Evolutionary conservation across 2,797 vertebrate species (phyloP).

Genomic region (Chlorospingus semifuscus): DNA sequence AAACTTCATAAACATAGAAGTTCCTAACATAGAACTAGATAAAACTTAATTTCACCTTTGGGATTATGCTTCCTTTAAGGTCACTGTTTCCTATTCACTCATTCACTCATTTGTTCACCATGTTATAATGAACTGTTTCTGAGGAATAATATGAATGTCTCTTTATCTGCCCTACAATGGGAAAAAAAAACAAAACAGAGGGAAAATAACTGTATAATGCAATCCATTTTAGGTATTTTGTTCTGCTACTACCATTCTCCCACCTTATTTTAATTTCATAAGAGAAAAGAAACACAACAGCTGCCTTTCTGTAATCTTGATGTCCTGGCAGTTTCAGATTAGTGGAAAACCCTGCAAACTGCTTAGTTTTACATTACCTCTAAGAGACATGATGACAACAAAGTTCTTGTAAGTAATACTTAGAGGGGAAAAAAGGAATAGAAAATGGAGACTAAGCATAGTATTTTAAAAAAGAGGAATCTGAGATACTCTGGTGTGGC

Average conservation of each 20-base stretch:
- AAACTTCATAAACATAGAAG: background rate
- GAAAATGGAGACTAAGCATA: background rate
- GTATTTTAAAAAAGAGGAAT: background rate
- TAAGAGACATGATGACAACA: background rate
- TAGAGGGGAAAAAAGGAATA: background rate
- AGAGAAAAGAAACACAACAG: background rate
- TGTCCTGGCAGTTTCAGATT: background rate
- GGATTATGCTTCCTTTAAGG: background rate
- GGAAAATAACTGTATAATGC: background rate
- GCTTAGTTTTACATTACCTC: background rate
- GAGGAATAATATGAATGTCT: background rate
- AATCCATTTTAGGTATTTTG: background rate
- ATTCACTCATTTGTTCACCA: background rate
- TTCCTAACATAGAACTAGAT: background rate
- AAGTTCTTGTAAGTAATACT: background rate
- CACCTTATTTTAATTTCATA: background rate
- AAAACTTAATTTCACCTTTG: conserved; percentile 1
- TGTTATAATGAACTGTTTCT: background rate
- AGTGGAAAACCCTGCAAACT: background rate
- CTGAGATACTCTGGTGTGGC: background rate
- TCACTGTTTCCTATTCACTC: background rate
- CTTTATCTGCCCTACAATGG: background rate
- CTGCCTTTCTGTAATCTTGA: background rate
- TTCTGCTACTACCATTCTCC: background rate
- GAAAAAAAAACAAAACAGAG: background rate